phyloP scores from a whole-genome alignment of 2,113 vertebrate genomes.

The Dromaius novaehollandiae region DNA sequence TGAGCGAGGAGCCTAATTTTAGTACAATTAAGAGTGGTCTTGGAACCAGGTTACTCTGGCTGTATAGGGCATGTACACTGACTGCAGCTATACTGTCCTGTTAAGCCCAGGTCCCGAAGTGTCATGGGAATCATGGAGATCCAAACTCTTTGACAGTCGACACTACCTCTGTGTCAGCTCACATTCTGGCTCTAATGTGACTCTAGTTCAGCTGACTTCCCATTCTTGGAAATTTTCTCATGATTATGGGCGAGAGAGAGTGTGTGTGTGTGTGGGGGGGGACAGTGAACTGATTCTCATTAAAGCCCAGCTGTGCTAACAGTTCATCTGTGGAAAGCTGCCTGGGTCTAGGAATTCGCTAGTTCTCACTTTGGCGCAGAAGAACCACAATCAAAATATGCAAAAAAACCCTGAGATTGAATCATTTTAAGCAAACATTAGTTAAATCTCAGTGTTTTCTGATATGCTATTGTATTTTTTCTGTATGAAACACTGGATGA shows the following conservation, averaged over 20 bases:
- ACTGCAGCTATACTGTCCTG: neutral
- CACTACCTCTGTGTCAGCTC: neutral
- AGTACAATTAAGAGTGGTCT: neutral
- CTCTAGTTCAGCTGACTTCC: neutral
- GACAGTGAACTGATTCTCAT: accelerated
- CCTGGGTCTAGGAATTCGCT: neutral
- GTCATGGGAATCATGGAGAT: neutral
- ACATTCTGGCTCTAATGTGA: neutral
- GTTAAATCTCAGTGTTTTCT: neutral
- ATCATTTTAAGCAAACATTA: neutral
- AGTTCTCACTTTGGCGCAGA: neutral
- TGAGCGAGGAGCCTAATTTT: neutral
- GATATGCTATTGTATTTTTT: neutral
- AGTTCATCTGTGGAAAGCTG: neutral
- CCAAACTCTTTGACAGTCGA: neutral
- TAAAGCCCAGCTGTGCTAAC: accelerated
- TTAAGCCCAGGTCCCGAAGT: neutral
- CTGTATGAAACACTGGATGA: neutral
- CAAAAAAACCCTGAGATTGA: accelerated
- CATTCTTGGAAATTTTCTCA: neutral
- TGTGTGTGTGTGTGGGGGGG: no score
- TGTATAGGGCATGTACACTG: neutral
- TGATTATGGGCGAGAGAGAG: accelerated
- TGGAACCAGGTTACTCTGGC: neutral
- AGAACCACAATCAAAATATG: no score